These are phyloP conservation scores for Holothuria scabra DNA, from an alignment of 53 echinoderm and acorn worm species.

Conservation along the genomic window DNA sequence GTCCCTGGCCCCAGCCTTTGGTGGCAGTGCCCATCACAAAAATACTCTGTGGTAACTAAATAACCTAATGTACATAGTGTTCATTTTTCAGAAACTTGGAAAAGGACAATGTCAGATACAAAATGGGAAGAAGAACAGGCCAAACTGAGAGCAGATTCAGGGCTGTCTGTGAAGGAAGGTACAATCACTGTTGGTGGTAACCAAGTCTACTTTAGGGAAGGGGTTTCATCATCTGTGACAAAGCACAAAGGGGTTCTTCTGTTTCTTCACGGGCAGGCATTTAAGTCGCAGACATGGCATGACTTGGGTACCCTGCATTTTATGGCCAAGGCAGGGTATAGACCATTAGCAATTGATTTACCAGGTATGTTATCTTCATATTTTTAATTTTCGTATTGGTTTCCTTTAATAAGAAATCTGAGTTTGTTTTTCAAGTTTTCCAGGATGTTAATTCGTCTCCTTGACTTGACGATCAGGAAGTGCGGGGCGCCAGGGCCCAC, in stretches of 20 bases:
- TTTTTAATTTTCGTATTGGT: neutral
- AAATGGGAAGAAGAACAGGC: neutral
- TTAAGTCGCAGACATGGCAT: conserved; percentile 84
- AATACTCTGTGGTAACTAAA: too few species aligned
- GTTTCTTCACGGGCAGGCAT: conserved; percentile 87
- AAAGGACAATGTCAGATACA: neutral
- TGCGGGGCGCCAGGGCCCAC: too few species aligned
- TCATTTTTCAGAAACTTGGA: neutral
- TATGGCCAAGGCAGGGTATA: conserved; percentile 84
- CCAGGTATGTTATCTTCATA: conserved; percentile 67
- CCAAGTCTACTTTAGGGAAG: conserved; percentile 17
- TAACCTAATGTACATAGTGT: neutral
- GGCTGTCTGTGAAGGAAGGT: conserved; percentile 11
- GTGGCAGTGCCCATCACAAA: too few species aligned
- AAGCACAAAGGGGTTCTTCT: conserved; percentile 71
- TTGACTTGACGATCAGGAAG: too few species aligned
- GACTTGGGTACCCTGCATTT: conserved; percentile 86
- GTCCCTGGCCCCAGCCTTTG: too few species aligned
- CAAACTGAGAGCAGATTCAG: conserved; percentile 5
- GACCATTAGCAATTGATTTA: conserved; percentile 85
- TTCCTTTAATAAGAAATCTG: too few species aligned
- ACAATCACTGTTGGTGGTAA: neutral
- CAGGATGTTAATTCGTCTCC: too few species aligned
- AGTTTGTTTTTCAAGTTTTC: too few species aligned
- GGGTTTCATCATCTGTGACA: neutral